Conservation (phyloP, 2,113 vertebrate species). For the Lathamus discolor region DNA sequence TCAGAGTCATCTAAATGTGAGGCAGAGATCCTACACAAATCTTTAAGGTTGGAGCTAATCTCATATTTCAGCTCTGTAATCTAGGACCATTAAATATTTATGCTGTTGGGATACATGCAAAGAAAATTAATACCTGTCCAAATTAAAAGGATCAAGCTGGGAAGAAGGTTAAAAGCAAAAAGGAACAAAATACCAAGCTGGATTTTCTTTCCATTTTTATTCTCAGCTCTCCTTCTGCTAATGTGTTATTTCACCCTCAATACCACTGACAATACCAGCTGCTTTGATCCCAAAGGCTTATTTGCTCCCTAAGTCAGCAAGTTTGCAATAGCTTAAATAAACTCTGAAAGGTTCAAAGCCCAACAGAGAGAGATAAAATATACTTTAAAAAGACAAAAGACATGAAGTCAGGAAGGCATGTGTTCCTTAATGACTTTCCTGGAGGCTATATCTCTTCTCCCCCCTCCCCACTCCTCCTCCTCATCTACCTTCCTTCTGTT, state of each 20-base stretch:
- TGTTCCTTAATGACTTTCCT: slow-evolving; percentile 58
- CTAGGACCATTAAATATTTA: slow-evolving; percentile 53
- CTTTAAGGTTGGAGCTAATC: slow-evolving; percentile 1
- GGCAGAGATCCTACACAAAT: neutral
- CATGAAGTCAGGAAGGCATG: neutral
- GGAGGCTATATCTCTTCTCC: slow-evolving; percentile 30
- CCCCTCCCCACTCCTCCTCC: neutral
- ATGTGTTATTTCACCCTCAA: slow-evolving; percentile 8
- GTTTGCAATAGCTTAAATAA: slow-evolving; percentile 43
- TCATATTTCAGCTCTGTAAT: slow-evolving; percentile 24
- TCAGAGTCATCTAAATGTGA: neutral
- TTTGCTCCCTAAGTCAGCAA: slow-evolving; percentile 50
- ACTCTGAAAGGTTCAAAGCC: slow-evolving; percentile 37
- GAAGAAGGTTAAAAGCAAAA: slow-evolving; percentile 33
- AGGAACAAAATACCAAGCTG: slow-evolving; percentile 19
- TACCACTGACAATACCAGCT: slow-evolving; percentile 10
- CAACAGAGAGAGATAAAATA: slow-evolving; percentile 10
- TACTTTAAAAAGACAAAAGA: slow-evolving; percentile 30
- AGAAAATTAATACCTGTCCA: slow-evolving; percentile 59
- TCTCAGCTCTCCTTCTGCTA: neutral
- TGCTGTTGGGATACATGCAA: slow-evolving; percentile 28
- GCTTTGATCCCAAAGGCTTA: slow-evolving; percentile 61
- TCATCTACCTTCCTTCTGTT: slow-evolving; percentile 61
- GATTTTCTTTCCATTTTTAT: slow-evolving; percentile 38
- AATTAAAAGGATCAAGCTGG: slow-evolving; percentile 51